Percentiles rank a stretch among this genome's conserved stretches.
These are phyloP conservation scores for Phaenicophaeus curvirostris DNA, from an alignment of 2,797 vertebrate genomes.

Conservation along the genomic window DNA sequence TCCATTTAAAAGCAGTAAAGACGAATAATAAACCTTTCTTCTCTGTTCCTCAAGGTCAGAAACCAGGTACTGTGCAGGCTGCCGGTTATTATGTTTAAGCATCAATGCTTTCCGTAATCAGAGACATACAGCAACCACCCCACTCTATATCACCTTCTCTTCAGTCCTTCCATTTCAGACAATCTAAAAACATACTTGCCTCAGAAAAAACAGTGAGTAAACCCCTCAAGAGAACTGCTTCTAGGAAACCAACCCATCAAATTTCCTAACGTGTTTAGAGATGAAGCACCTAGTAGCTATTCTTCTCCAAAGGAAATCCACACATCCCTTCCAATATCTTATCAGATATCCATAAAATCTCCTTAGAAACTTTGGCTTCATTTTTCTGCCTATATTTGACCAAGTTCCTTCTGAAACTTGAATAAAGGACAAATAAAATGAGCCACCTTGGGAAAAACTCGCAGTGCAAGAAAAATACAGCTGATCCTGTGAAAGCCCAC, in stretches of 20 bases:
- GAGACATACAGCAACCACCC: not conserved
- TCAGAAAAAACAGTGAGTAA: not conserved
- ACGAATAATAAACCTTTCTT: not conserved
- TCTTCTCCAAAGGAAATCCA: conserved; percentile 8
- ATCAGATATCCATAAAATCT: not conserved
- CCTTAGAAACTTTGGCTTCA: not conserved
- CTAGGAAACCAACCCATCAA: not conserved
- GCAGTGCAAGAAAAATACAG: not conserved
- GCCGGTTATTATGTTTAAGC: not conserved
- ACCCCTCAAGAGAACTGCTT: conserved; percentile 11
- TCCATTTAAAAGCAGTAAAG: not conserved
- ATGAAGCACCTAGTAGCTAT: not conserved
- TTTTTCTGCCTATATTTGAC: not conserved
- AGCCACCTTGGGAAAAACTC: not conserved
- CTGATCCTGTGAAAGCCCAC: not conserved
- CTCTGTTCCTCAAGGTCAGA: not conserved
- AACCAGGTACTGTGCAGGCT: not conserved
- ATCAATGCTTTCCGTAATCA: not conserved
- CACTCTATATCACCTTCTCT: not conserved
- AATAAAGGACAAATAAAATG: conserved; percentile 23
- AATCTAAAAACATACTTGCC: conserved; percentile 21
- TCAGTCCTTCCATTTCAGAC: conserved; percentile 10
- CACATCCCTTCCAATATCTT: not conserved
- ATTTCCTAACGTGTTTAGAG: not conserved
- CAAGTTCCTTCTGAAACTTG: not conserved